phyloP scores from a whole-genome alignment of 2,113 vertebrate genomes.

The Corythornis madagascariensis region DNA sequence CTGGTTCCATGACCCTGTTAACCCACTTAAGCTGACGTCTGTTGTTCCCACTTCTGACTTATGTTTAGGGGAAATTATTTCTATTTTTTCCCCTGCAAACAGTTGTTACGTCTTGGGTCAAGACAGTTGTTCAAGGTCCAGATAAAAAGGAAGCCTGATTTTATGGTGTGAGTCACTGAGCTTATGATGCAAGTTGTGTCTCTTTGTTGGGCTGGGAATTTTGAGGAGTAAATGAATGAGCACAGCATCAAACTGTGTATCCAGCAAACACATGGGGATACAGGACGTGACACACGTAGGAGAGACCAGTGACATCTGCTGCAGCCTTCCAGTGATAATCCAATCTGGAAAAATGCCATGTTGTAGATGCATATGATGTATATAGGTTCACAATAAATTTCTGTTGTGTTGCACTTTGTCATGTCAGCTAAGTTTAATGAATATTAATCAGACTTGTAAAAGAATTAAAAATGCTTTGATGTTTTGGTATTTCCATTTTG shows the following conservation, averaged over 20 bases:
- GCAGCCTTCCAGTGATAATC: background rate
- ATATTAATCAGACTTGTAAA: background rate
- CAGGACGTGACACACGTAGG: background rate
- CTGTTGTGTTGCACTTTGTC: background rate
- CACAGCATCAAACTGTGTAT: background rate
- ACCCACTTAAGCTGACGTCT: background rate
- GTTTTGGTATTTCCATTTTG: background rate
- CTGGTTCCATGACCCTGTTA: background rate
- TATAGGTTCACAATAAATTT: background rate
- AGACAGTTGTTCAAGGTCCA: conserved; percentile 12
- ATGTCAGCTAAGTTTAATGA: background rate
- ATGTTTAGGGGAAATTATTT: conserved; percentile 1
- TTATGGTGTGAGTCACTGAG: background rate
- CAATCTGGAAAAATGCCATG: background rate
- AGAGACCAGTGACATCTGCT: background rate
- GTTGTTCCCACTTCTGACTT: conserved; percentile 3
- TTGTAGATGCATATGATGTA: background rate
- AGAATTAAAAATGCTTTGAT: background rate
- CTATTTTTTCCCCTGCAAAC: background rate
- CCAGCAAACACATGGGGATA: background rate
- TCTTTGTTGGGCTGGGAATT: background rate
- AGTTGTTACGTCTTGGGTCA: conserved; percentile 41
- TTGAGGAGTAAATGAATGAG: background rate
- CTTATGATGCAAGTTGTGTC: conserved; percentile 6
- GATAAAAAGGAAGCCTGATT: conserved; percentile 52